Evolutionary conservation across 2,888 invertebrate genomes (phyloP), one percentile per base, ranked within the genome.

Genomic region (Laothoe populi): DNA sequence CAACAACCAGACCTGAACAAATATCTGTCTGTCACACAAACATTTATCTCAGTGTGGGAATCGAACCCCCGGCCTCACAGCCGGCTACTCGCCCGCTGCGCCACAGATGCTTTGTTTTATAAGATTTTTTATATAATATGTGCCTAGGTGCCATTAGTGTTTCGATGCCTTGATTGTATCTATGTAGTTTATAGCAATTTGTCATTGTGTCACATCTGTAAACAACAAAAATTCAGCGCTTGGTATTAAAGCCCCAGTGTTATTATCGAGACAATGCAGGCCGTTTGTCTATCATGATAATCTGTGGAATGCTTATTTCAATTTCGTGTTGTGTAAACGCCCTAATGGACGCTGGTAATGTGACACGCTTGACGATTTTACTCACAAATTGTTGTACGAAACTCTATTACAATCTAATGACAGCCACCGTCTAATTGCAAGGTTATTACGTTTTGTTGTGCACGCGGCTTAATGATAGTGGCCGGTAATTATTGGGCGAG

Each of bases 301-400:
- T 90, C 92, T 91, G 90, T 87, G 87, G 90, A 83, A 87, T 85
- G 87, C 87, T 87, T 87, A 90, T 91, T 92, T 91, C 92, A 90
- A 92, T 92, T 91, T 87, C 86, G 87, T 87, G 89, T 92, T 91
- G 88, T 92, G 88, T 92, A 92, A 92, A 92, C 87, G 89, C 88
- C 90, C 89, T 92, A 92, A 92, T 92, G 92, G 90, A 82, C 78
- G 75, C 84, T 82, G 85, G 92, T 92, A 92, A 92, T 91, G 92
- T 90, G 92, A 92, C 90, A 92, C 92, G 92, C 92, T 92, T 92
- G 92, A 92, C 92, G 92, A 92, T 92, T 92, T 88, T 90, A 90
- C 91, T 90, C 90, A 92, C 91, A 92, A 92, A 92, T 90, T 90
- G 84, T 86, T 86, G 91, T 92, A 92, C 91, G 83, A 90, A 92